Base-by-base conservation (phyloP, 1,140 invertebrate species). In the Scaptomyza hsui region DNA sequence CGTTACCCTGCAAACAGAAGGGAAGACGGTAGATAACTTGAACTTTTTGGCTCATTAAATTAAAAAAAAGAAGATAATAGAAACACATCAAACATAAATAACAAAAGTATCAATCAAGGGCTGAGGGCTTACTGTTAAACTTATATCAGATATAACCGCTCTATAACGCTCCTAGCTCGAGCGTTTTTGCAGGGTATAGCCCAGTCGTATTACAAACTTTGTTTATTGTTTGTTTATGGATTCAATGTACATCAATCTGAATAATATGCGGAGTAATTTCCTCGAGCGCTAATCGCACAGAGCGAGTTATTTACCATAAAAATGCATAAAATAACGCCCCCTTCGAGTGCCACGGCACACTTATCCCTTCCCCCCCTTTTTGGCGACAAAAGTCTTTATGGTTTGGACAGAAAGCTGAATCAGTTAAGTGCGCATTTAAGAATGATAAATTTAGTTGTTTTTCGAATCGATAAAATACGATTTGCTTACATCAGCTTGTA, bases 371-470 rank as follows among this genome's bases (percentile, higher is more conserved):
- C 16, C 37, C 45, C 4, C 15, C 3, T 10, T 1, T 3, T 3
- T 6, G 15, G 10, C 41, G 6, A 12, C 6, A 2, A 4, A n/a
- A 3, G n/a, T n/a, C 1, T 37, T n/a, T 37, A 12, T 37, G 24
- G 13, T 16, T 24, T 47, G 67, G 44, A n/a, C 4, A n/a, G 32
- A 35, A 35, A 70, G 64, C 64, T 70, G 56, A 70, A 70, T 57
- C 37, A 44, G 12, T 51, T 71, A 37, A 71, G 52, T 71, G 68
- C 68, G 68, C 68, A 71, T 71, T 71, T 71, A 39, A 63, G 56
- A 71, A 44, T 62, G 68, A 65, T 47, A 65, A 70, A 70, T 64
- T 63, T 57, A 24, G 35, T 51, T 49, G 47, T 61, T 61, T 61
- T 32, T 49, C 26, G 39, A 37, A 62, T 63, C 44, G 49, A 57